Evolutionary conservation across 92 coral and sea anemone species (phyloP).

Genomic region (Diadumene lineata): DNA sequence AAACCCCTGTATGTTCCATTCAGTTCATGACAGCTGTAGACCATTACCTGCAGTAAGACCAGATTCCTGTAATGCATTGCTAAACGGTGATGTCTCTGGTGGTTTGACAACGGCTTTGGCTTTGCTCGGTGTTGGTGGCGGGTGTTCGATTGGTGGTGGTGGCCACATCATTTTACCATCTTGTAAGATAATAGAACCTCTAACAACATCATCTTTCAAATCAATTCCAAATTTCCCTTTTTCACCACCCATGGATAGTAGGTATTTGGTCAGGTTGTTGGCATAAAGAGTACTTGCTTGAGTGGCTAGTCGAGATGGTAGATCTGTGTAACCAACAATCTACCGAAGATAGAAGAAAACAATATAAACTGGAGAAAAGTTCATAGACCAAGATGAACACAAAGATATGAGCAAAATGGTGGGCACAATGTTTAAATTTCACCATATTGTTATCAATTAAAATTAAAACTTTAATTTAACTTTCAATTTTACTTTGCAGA

Average conservation of each 20-base stretch:
- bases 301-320: constrained; percentile 95
- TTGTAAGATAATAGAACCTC: constrained; percentile 91
- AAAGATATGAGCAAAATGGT: no score
- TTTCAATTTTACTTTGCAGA: no score
- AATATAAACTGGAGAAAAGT: no score
- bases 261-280: constrained; percentile 92
- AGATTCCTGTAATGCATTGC: constrained; percentile 77
- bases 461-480: no score
- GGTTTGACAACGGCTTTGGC: constrained; percentile 70
- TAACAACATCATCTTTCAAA: constrained; percentile 93
- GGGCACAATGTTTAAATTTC: no score
- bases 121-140: constrained; percentile 81
- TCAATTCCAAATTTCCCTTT: constrained; percentile 87
- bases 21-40: no score
- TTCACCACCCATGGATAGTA: constrained; percentile 89
- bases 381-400: no score
- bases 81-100: constrained; percentile 82
- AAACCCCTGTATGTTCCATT: no score
- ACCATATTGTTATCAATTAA: no score
- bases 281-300: constrained; percentile 96
- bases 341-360: no score
- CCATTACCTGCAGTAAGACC: constrained; percentile 86
- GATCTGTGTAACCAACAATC: constrained; percentile 98
- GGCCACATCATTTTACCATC: constrained; percentile 98
- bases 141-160: constrained; percentile 76